Percentiles rank a stretch among this genome's conserved stretches.
Conservation (phyloP, 2,888 invertebrate species). For the Cloeon dipterum region DNA sequence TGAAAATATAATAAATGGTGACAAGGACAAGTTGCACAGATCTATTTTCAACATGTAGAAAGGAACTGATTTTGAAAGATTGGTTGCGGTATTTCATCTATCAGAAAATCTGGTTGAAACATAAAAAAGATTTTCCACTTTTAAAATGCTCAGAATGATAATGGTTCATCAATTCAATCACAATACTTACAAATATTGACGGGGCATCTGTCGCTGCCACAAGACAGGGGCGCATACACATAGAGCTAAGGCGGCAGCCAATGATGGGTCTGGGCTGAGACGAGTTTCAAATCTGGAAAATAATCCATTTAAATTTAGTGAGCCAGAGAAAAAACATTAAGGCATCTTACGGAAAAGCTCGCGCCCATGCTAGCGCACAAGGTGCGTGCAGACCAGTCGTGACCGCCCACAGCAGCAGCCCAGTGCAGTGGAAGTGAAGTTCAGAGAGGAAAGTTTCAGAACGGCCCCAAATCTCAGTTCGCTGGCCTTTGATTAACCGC, state of each 20-base stretch:
- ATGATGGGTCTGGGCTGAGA: conserved; percentile 36
- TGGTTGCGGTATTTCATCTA: too few species aligned
- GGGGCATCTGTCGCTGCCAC: conserved; percentile 44
- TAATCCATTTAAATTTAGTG: conserved; percentile 5
- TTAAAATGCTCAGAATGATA: too few species aligned
- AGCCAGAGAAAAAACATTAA: too few species aligned
- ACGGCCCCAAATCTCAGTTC: conserved; percentile 8
- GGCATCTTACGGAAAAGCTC: conserved; percentile 43
- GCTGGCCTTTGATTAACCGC: conserved; percentile 12
- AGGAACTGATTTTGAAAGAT: too few species aligned
- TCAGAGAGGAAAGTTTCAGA: conserved; percentile 17
- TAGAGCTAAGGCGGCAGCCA: conserved; percentile 29
- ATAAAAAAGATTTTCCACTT: too few species aligned
- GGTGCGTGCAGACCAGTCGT: conserved; percentile 46
- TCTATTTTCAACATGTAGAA: too few species aligned
- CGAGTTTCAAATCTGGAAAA: conserved; percentile 26
- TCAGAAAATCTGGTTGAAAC: too few species aligned
- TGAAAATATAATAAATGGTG: too few species aligned
- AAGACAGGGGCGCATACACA: conserved; percentile 32
- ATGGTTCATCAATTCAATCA: too few species aligned
- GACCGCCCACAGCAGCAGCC: conserved; percentile 42
- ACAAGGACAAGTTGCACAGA: too few species aligned
- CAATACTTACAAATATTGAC: conserved; percentile 33
- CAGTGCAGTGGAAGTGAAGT: conserved; percentile 47
- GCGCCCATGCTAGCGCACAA: conserved; percentile 53